Evolutionary conservation across 37 sponge, comb jelly and placozoan species (phyloP).

Genomic region (Ianthella basta): DNA sequence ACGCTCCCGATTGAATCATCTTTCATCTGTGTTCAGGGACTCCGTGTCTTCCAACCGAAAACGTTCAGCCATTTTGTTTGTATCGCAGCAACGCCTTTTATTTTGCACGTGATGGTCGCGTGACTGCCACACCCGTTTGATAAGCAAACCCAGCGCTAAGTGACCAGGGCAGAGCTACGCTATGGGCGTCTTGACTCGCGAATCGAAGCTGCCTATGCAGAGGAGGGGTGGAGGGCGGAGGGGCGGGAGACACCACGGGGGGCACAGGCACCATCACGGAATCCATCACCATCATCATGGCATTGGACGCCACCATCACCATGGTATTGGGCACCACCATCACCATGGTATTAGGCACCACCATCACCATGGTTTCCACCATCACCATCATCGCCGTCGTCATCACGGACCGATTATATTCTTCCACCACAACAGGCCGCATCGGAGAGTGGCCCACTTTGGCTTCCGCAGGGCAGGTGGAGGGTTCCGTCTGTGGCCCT

Average conservation of each 20-base stretch:
- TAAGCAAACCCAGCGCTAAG: not conserved
- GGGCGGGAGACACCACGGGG: slow-evolving; percentile 39
- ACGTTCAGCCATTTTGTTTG: slow-evolving; percentile 21
- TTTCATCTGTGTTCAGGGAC: not conserved
- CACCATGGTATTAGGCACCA: slow-evolving; percentile 31
- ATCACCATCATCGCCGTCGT: slow-evolving; percentile 1
- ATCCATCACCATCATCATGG: slow-evolving; percentile 50
- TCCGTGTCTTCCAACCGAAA: not conserved
- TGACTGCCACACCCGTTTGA: not conserved
- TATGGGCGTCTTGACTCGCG: not conserved
- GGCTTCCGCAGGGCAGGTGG: not conserved
- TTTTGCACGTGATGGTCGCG: not conserved
- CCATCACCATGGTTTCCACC: slow-evolving; percentile 44
- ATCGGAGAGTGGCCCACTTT: not conserved
- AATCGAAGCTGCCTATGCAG: not conserved
- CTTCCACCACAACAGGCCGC: slow-evolving; percentile 5
- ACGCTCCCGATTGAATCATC: slow-evolving; percentile 61
- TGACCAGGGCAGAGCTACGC: not conserved
- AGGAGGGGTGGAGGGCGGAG: slow-evolving; percentile 22
- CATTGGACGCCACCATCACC: slow-evolving; percentile 43
- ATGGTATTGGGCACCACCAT: slow-evolving; percentile 17
- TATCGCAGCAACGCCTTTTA: not conserved
- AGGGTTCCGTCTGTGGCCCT: slow-evolving; percentile 12
- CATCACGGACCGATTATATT: slow-evolving; percentile 22
- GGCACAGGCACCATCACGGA: slow-evolving; percentile 35